A percentile compares a stretch with the other conserved stretches of the same genome.
Conservation (phyloP, 2,888 invertebrate species). For the Mayetiola destructor region DNA sequence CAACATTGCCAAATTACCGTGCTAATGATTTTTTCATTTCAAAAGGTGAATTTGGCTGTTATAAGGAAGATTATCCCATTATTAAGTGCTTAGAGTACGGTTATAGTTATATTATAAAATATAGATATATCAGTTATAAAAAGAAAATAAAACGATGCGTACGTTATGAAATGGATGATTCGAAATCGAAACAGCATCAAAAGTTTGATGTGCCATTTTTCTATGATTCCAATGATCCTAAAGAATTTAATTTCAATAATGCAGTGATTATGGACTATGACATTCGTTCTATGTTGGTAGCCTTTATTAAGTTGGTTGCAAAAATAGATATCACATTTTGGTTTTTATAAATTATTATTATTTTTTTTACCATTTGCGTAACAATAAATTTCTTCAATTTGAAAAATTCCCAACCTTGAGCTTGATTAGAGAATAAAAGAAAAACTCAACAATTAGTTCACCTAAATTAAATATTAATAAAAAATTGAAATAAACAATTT, state of each 20-base stretch:
- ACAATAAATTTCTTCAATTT: background rate
- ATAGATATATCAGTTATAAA: background rate
- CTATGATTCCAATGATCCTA: background rate
- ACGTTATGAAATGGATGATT: background rate
- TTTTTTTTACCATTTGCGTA: background rate
- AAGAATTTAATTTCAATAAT: background rate
- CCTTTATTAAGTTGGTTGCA: background rate
- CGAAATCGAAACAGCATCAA: background rate
- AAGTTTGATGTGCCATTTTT: slow-evolving; percentile 3
- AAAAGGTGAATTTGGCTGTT: slow-evolving; percentile 1
- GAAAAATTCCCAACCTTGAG: no score
- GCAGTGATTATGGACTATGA: background rate
- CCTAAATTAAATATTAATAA: no score
- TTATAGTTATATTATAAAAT: background rate
- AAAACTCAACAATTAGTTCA: no score
- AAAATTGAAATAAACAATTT: no score
- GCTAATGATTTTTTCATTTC: background rate
- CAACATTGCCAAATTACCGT: background rate
- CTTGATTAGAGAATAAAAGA: no score
- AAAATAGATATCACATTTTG: background rate
- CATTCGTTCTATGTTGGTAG: background rate
- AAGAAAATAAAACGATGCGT: background rate
- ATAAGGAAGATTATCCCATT: slow-evolving; percentile 1
- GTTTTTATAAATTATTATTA: background rate
- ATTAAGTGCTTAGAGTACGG: background rate